These are phyloP conservation scores for Ridgeia piscesae DNA, from an alignment of 1,140 invertebrate species.

Conservation along the genomic window DNA sequence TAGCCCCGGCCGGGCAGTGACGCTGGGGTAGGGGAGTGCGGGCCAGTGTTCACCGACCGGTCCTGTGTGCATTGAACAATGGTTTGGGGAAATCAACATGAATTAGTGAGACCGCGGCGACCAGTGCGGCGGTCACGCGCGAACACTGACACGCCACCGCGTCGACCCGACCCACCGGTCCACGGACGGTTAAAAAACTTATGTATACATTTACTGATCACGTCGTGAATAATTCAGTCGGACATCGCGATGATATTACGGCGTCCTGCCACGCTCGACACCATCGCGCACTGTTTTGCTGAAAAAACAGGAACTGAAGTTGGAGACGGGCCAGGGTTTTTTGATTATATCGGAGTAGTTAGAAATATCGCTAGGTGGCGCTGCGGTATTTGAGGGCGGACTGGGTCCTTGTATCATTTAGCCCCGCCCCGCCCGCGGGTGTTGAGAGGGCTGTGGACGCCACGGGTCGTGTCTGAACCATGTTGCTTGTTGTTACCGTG, in stretches of 20 bases:
- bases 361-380: neutral
- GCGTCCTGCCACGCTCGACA: neutral
- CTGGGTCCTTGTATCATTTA: too few species aligned
- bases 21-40: neutral
- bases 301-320: neutral
- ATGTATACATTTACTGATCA: neutral
- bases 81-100: neutral
- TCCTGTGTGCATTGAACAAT: neutral
- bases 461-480: too few species aligned
- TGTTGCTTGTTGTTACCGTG: too few species aligned
- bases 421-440: too few species aligned
- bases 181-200: neutral
- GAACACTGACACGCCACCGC: neutral
- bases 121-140: neutral
- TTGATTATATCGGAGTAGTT: neutral
- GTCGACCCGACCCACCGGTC: neutral
- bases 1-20: neutral
- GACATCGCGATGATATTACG: neutral
- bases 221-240: neutral
- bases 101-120: neutral
- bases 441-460: too few species aligned
- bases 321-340: neutral
- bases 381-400: too few species aligned
- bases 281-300: neutral
- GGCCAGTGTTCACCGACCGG: neutral